Evolutionary conservation across 2,888 invertebrate genomes (phyloP), one percentile per base, ranked within the genome.

Genomic region (Chrysopilus asiliformis): DNA sequence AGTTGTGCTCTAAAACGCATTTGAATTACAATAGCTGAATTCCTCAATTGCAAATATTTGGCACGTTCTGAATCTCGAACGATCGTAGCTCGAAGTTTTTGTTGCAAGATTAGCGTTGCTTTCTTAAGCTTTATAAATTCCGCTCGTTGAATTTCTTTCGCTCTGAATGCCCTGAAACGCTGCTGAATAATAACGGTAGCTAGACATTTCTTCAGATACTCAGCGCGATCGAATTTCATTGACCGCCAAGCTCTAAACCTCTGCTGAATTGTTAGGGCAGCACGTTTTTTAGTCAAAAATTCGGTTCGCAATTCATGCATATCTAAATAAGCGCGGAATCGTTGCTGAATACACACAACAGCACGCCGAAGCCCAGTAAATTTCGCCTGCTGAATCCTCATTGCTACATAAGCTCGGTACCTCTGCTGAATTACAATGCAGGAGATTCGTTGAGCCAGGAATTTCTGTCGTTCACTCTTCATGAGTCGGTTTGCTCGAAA

Each of bases 21-120:
- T 49, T 70, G 70, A n/a, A 68, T 44, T 5, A 43, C 36, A 18
- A 52, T 36, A 14, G 49, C 46, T 2, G 57, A 45, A 19, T 38
- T 38, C 22, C 38, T 39, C 34, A 41, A 28, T 4, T 22, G 10
- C 30, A 38, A 10, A 43, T 47, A 62, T n/a, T n/a, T n/a, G n/a
- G n/a, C n/a, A n/a, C n/a, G n/a, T n/a, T n/a, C n/a, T n/a, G n/a
- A n/a, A n/a, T 3, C 50, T 38, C 9, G 39, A 27, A 39, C 48
- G 42, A 22, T 45, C 38, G n/a, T n/a, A n/a, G 48, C 54, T 8
- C 66, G 58, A 46, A 61, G 67, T 39, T 49, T 49, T 26, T 45
- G 48, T 48, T 68, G 67, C 42, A 67, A 38, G 22, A 29, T 19
- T 1, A 50, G 28, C 8, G 55, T 46, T 51, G 56, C 13, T 44